These are phyloP conservation scores for Ctenicera cuprea DNA, from an alignment of 2,888 invertebrate genomes.

Conservation along the genomic window DNA sequence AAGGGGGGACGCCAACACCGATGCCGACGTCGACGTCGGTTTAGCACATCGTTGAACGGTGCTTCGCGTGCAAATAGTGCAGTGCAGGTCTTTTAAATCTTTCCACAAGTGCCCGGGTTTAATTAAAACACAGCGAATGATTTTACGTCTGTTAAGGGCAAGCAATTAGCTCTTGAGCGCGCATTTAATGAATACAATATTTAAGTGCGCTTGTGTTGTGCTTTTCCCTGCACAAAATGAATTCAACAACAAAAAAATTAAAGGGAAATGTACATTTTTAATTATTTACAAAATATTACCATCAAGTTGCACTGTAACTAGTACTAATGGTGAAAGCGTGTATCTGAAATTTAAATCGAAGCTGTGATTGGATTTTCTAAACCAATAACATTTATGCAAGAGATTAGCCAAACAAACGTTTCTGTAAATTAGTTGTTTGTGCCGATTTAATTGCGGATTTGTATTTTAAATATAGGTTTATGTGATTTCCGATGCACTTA, in stretches of 20 bases:
- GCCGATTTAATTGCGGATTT: slow-evolving; percentile 17
- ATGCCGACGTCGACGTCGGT: not conserved
- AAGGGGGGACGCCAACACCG: not conserved
- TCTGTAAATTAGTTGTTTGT: slow-evolving; percentile 21
- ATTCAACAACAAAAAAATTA: not conserved
- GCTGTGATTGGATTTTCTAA: slow-evolving; percentile 27
- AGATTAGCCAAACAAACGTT: slow-evolving; percentile 24
- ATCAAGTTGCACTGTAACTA: slow-evolving; percentile 3
- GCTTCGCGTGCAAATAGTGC: slow-evolving; percentile 38
- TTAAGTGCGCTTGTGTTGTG: slow-evolving; percentile 38
- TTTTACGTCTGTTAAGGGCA: slow-evolving; percentile 47
- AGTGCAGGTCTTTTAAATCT: slow-evolving; percentile 45
- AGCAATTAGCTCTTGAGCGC: slow-evolving; percentile 45
- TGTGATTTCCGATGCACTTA: slow-evolving; percentile 12
- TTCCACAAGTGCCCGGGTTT: slow-evolving; percentile 38
- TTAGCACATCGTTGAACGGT: slow-evolving; percentile 17
- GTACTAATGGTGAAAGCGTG: slow-evolving; percentile 13
- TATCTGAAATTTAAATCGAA: slow-evolving; percentile 16
- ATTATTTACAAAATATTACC: not conserved
- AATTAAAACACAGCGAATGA: slow-evolving; percentile 47
- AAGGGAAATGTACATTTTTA: not conserved
- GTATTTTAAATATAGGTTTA: slow-evolving; percentile 13
- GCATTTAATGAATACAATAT: slow-evolving; percentile 48
- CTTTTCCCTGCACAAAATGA: slow-evolving; percentile 31
- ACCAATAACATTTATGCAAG: slow-evolving; percentile 21